Evolutionary conservation across 2,888 invertebrate species (phyloP), one percentile per base, ranked within the genome.

Genomic region (Biston stratarius): DNA sequence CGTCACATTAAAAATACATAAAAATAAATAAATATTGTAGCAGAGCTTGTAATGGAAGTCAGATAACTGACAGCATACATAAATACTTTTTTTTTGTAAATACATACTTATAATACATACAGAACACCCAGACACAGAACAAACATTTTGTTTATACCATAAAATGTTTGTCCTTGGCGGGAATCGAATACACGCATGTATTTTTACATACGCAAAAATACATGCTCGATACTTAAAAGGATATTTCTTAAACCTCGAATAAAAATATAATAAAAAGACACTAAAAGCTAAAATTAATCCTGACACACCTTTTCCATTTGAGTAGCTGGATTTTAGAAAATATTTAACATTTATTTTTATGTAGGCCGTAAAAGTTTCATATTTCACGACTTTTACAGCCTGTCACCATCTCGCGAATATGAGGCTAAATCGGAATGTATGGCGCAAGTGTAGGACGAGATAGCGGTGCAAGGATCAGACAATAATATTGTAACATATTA

Each of bases 341-440:
- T 55, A 49, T 62, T 61, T 60, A 64, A 40, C 40, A 67, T 61
- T 64, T 72, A 65, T 79, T 83, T 38, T 82, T 78, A 78, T 72
- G 75, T 74, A 57, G 14, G 67, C 42, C 69, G 71, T 78, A 77
- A 76, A 82, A 82, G 69, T 77, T 73, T 74, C 75, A 81, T 80
- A 81, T 81, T 82, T 84, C 57, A 67, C 62, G 53, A 55, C n/a
- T 67, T 61, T 67, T 80, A 83, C 80, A 79, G 75, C 77, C 81
- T 76, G 81, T 78, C 80, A 76, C 76, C 77, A 72, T 73, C 73
- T 74, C 77, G 72, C 71, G 70, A 74, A 70, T 68, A 65, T 64
- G 65, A 67, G 70, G 67, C 62, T 47, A 67, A 70, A 69, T 49
- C 70, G 61, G 71, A 70, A 68, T 56, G 61, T 72, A 72, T 69